Percentiles rank a stretch among this genome's conserved stretches.
Evolutionary conservation across 2,113 vertebrate genomes (phyloP).

Genomic region (Nyctibius bracteatus): DNA sequence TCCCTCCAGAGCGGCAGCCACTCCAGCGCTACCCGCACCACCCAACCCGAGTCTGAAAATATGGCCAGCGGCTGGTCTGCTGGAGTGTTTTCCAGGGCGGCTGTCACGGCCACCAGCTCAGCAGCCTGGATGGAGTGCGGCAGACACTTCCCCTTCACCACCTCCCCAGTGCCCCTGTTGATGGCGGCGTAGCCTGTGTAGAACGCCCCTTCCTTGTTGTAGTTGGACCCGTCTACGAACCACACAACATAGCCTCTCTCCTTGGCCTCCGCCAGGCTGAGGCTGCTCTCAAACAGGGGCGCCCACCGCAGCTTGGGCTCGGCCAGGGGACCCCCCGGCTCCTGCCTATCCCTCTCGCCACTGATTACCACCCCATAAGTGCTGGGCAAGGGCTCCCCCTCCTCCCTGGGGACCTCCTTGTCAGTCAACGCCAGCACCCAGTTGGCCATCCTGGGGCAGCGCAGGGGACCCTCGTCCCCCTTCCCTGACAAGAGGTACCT

Average conservation of each 20-base stretch:
- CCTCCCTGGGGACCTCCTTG: neutral
- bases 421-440: neutral
- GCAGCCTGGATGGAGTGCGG: constrained; percentile 50
- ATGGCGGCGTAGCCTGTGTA: constrained; percentile 12
- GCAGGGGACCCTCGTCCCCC: neutral
- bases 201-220: neutral
- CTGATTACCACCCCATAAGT: neutral
- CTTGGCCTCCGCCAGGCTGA: constrained; percentile 35
- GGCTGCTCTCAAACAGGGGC: constrained; percentile 27
- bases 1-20: constrained; percentile 45
- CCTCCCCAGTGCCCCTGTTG: neutral
- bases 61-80: constrained; percentile 2
- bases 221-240: constrained; percentile 43
- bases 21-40: neutral
- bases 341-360: neutral
- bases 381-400: neutral
- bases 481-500: constrained; percentile 16
- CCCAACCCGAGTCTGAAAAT: constrained; percentile 28
- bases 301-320: neutral
- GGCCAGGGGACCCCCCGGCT: fast-evolving
- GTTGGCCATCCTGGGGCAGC: constrained; percentile 44
- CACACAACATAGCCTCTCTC: neutral
- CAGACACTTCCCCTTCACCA: constrained; percentile 50
- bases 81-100: neutral
- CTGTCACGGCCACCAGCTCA: constrained; percentile 21